A percentile compares a stretch with the other conserved stretches of the same genome.
phyloP scores from a whole-genome alignment of 2,888 invertebrate species.

The Xiphydria camelus region DNA sequence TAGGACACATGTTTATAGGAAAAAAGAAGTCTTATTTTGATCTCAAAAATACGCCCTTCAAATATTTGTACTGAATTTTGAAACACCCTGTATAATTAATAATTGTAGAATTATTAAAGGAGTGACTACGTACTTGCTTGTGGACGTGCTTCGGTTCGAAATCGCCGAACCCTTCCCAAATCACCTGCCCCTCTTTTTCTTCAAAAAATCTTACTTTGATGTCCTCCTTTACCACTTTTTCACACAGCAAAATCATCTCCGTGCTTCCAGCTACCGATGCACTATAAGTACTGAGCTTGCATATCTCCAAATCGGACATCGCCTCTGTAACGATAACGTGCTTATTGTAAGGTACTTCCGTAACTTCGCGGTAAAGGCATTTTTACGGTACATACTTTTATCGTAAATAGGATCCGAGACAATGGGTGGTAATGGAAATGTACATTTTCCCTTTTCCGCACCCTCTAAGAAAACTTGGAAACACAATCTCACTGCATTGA shows the following conservation, averaged over 20 bases:
- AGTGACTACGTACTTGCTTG: constrained; percentile 71
- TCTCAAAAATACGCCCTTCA: too few species aligned
- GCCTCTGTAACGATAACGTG: constrained; percentile 67
- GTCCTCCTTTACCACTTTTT: constrained; percentile 90
- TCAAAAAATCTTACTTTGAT: constrained; percentile 89
- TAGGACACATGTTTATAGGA: too few species aligned
- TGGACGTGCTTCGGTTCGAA: constrained; percentile 86
- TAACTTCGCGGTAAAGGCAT: too few species aligned
- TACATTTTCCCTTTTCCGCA: constrained; percentile 70
- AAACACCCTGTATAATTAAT: too few species aligned
- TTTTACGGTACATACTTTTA: constrained; percentile 78
- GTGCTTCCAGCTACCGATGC: constrained; percentile 83
- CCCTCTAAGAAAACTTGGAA: constrained; percentile 92
- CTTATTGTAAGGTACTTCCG: constrained; percentile 2
- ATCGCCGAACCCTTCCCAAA: constrained; percentile 86
- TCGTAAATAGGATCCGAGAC: constrained; percentile 93
- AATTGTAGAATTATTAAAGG: constrained; percentile 41
- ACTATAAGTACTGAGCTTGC: constrained; percentile 84
- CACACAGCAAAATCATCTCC: constrained; percentile 92
- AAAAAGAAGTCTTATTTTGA: too few species aligned
- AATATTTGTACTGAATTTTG: too few species aligned
- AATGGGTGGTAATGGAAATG: constrained; percentile 73
- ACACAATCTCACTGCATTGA: constrained; percentile 91
- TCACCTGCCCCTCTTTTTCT: constrained; percentile 68
- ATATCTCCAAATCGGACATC: constrained; percentile 89